Conservation (phyloP, 2,113 vertebrate genomes). For the Diadophis punctatus region DNA sequence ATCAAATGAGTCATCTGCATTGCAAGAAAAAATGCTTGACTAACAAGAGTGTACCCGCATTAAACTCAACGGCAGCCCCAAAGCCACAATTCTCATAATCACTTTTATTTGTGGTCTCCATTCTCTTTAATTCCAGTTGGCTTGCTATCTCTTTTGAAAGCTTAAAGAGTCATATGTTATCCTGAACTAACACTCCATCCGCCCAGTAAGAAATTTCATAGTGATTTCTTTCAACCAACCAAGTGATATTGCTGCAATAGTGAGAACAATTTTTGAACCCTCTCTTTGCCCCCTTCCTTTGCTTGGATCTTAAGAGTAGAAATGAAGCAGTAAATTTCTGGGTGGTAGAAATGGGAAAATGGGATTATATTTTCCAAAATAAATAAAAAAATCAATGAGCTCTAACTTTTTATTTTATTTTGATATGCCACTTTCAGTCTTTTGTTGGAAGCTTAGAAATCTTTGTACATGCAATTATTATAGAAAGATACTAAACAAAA, state of each 20-base stretch:
- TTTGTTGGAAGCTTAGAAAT: not conserved
- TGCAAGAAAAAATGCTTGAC: slow-evolving; percentile 50
- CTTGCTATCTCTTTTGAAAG: not conserved
- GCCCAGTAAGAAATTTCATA: not conserved
- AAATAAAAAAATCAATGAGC: not conserved
- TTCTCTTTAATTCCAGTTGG: not conserved
- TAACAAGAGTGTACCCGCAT: slow-evolving; percentile 33
- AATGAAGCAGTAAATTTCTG: not conserved
- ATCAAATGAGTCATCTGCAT: slow-evolving; percentile 48
- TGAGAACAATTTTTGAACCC: not conserved
- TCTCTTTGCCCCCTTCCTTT: not conserved
- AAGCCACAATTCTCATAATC: not conserved
- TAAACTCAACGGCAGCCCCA: slow-evolving; percentile 5
- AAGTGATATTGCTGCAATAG: not conserved
- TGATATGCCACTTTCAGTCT: not conserved
- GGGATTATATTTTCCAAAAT: not conserved
- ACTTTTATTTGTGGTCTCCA: not conserved
- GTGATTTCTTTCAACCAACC: not conserved
- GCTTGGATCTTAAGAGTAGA: not conserved
- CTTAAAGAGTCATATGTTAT: not conserved
- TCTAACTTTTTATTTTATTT: not conserved
- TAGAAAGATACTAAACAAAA: not conserved
- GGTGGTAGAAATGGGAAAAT: not conserved
- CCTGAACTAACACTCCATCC: not conserved
- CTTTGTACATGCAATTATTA: not conserved